phyloP scores from a whole-genome alignment of 2,113 vertebrate genomes.

The Agelaius phoeniceus region DNA sequence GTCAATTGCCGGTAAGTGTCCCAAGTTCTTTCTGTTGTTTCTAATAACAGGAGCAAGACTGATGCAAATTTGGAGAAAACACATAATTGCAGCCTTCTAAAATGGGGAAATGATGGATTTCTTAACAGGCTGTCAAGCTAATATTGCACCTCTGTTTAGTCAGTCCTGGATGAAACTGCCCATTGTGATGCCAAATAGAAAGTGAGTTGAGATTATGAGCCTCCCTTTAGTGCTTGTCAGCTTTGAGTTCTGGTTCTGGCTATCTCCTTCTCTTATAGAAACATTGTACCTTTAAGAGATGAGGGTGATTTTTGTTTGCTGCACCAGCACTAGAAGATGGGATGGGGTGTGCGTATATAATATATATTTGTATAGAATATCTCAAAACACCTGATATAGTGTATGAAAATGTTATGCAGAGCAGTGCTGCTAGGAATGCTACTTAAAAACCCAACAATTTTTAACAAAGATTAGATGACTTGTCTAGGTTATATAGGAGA shows the following conservation, averaged over 20 bases:
- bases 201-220: neutral
- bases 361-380: neutral
- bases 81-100: neutral
- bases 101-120: constrained; percentile 23
- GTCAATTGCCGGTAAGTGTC: constrained; percentile 59
- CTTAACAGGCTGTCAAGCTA: neutral
- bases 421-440: neutral
- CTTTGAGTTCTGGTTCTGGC: neutral
- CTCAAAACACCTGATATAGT: neutral
- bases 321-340: neutral
- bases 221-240: neutral
- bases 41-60: constrained; percentile 61
- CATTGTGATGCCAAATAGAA: neutral
- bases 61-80: constrained; percentile 41
- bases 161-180: neutral
- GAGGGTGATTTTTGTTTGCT: neutral
- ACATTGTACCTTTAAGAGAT: neutral
- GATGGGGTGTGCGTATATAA: neutral
- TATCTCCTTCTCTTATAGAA: neutral
- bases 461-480: neutral
- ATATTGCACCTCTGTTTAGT: constrained; percentile 15
- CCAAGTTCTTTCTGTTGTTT: neutral
- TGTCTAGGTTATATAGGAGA: neutral
- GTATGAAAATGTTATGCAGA: neutral
- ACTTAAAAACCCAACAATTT: neutral